phyloP scores from a whole-genome alignment of 2,888 invertebrate genomes.

The Sminthurinus aureus region DNA sequence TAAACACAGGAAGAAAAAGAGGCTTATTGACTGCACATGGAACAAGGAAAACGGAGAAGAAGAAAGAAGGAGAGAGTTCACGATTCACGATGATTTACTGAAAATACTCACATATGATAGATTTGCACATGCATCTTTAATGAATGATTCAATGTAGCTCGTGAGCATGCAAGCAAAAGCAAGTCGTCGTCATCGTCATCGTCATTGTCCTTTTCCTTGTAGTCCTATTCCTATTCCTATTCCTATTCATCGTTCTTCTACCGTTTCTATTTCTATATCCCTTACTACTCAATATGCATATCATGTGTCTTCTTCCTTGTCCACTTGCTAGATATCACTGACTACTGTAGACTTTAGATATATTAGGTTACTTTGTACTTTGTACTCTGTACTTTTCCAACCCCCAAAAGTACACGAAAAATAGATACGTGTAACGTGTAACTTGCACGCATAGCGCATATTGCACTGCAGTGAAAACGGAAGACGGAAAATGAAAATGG shows the following conservation, averaged over 20 bases:
- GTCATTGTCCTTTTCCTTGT: not conserved
- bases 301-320: too few species aligned
- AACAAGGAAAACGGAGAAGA: slow-evolving; percentile 18
- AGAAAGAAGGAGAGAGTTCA: slow-evolving; percentile 30
- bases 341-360: too few species aligned
- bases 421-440: not conserved
- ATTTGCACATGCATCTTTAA: slow-evolving; percentile 58
- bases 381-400: not conserved
- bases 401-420: not conserved
- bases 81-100: slow-evolving; percentile 55
- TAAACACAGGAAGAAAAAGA: slow-evolving; percentile 15
- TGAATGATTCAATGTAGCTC: slow-evolving; percentile 55
- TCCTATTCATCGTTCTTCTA: slow-evolving; percentile 3
- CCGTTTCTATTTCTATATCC: not conserved
- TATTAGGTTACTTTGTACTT: not conserved
- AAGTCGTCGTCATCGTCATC: too few species aligned
- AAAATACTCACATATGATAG: slow-evolving; percentile 56
- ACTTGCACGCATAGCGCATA: not conserved
- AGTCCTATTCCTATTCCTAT: slow-evolving; percentile 27
- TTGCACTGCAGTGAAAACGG: too few species aligned
- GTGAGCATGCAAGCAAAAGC: slow-evolving; percentile 41
- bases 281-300: not conserved
- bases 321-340: too few species aligned
- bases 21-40: slow-evolving; percentile 42
- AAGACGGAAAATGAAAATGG: too few species aligned